Evolutionary conservation across 2,888 invertebrate genomes (phyloP).

Genomic region (Idaea straminata): DNA sequence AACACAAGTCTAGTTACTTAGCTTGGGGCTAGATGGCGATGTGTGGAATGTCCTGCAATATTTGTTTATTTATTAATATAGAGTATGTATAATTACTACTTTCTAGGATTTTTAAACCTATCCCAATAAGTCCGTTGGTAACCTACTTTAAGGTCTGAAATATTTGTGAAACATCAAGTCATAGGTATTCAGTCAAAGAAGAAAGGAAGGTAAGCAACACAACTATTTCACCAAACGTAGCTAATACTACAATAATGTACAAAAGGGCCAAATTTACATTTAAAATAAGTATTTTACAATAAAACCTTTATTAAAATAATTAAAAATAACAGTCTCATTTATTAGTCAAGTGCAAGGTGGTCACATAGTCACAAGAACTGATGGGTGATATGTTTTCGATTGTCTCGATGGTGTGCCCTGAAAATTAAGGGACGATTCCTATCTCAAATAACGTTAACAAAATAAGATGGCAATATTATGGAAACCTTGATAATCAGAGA

Average conservation of each 20-base stretch:
- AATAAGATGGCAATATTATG: no score
- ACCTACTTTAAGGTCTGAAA: background rate
- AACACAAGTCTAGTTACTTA: no score
- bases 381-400: slow-evolving; percentile 65
- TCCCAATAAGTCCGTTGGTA: background rate
- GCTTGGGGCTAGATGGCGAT: no score
- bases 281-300: background rate
- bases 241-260: slow-evolving; percentile 13
- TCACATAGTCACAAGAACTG: slow-evolving; percentile 53
- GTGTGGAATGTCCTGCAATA: no score
- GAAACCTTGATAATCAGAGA: no score
- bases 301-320: slow-evolving; percentile 12
- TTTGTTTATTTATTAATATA: no score
- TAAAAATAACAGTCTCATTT: slow-evolving; percentile 24
- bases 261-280: background rate
- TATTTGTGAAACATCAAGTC: background rate
- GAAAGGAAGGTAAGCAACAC: slow-evolving; percentile 13
- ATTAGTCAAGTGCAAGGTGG: slow-evolving; percentile 18
- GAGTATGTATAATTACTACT: background rate
- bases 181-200: background rate
- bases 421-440: slow-evolving; percentile 48
- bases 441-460: background rate
- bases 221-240: slow-evolving; percentile 10
- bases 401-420: slow-evolving; percentile 67
- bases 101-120: background rate